These are phyloP conservation scores for Caerostris extrusa DNA, from an alignment of 1,140 invertebrate species.

Conservation along the genomic window DNA sequence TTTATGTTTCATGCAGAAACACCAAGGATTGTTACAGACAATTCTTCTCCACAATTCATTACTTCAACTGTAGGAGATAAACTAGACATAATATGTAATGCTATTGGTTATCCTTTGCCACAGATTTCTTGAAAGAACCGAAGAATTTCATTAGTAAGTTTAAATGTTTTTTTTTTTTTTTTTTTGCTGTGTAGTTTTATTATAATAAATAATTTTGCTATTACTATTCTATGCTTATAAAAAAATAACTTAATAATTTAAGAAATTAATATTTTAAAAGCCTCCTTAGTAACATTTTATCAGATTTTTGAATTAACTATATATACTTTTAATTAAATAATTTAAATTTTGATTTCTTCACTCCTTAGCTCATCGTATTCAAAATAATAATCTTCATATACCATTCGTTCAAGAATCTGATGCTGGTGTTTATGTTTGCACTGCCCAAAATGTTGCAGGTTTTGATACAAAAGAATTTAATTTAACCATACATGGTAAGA, in stretches of 20 bases:
- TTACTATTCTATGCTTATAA: too few relatives aligned
- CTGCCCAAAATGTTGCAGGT: constrained; percentile 72
- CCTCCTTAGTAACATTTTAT: not conserved
- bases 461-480: constrained; percentile 65
- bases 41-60: constrained; percentile 50
- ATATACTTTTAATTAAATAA: not conserved
- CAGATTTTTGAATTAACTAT: not conserved
- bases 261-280: too few relatives aligned
- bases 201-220: too few relatives aligned
- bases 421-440: constrained; percentile 71
- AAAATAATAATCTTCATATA: constrained; percentile 61
- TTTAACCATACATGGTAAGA: constrained; percentile 63
- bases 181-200: too few relatives aligned
- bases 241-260: too few relatives aligned
- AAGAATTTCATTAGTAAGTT: constrained; percentile 22
- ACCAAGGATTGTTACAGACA: constrained; percentile 6
- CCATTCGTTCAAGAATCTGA: constrained; percentile 70
- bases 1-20: constrained; percentile 14
- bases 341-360: not conserved
- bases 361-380: constrained; percentile 50
- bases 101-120: constrained; percentile 57
- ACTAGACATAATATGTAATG: constrained; percentile 56
- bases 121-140: constrained; percentile 42
- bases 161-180: not conserved
- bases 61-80: constrained; percentile 56